Percentiles rank a stretch among this genome's conserved stretches.
These are phyloP conservation scores for Cephalopterus ornatus DNA, from an alignment of 2,113 vertebrate genomes.

Conservation along the genomic window DNA sequence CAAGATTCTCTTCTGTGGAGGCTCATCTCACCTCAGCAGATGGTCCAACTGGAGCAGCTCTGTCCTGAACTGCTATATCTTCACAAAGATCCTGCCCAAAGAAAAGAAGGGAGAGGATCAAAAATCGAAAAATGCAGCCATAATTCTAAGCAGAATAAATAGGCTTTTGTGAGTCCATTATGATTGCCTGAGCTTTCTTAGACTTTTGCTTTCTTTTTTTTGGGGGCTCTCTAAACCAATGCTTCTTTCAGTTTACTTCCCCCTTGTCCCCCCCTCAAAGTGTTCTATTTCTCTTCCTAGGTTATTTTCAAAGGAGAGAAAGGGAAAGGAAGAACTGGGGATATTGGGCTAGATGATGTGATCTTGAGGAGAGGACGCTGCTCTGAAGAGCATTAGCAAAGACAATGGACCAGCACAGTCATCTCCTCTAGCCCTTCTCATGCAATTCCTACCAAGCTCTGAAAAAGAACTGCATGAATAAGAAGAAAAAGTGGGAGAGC, in stretches of 20 bases:
- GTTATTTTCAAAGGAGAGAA: conserved; percentile 93
- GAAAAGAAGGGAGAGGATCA: background rate
- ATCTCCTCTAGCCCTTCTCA: background rate
- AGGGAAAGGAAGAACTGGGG: conserved; percentile 79
- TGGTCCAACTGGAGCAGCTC: background rate
- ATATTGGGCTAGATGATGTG: conserved; percentile 92
- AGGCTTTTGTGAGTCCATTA: background rate
- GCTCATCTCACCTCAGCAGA: background rate
- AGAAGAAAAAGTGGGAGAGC: background rate
- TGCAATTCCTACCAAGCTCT: background rate
- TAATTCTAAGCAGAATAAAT: background rate
- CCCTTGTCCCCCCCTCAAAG: background rate
- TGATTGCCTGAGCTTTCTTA: background rate
- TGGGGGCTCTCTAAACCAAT: background rate
- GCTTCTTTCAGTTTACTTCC: background rate
- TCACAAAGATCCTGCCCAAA: background rate
- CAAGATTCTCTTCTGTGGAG: rapidly evolving
- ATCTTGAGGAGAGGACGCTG: conserved; percentile 87
- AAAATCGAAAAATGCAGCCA: background rate
- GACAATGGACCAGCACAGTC: background rate
- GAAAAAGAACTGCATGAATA: background rate
- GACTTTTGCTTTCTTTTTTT: background rate
- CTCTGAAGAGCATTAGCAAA: conserved; percentile 75
- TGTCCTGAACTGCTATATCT: background rate
- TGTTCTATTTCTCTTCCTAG: conserved; percentile 65